Conservation (phyloP, 2,113 vertebrate genomes). For the Lucifuga dentata region DNA sequence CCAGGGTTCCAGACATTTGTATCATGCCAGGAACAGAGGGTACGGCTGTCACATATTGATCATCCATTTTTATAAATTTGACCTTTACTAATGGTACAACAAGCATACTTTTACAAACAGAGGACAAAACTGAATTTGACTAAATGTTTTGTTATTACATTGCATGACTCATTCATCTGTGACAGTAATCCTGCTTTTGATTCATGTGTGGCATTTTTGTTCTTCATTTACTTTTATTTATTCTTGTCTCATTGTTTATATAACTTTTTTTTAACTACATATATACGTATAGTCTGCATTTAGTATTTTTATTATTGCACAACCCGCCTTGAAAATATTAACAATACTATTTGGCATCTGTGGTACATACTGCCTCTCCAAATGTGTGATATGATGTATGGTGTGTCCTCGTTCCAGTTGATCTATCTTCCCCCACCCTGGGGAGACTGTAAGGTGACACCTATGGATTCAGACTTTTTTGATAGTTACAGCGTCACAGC, state of each 20-base stretch:
- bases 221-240: slow-evolving; percentile 7
- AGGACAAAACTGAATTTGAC: accelerated
- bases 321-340: too few relatives aligned
- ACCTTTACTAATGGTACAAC: too few relatives aligned
- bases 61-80: too few relatives aligned
- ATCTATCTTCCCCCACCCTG: slow-evolving; percentile 96
- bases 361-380: neutral
- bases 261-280: too few relatives aligned
- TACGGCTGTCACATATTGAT: slow-evolving; percentile 57
- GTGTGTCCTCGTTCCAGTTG: slow-evolving; percentile 81
- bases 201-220: neutral
- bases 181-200: too few relatives aligned
- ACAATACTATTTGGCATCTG: neutral
- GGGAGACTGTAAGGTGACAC: slow-evolving; percentile 94
- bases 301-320: too few relatives aligned
- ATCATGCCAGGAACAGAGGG: slow-evolving; percentile 97
- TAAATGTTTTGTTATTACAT: slow-evolving; percentile 1
- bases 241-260: neutral
- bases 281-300: too few relatives aligned
- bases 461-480: slow-evolving; percentile 94
- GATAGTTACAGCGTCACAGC: slow-evolving; percentile 97
- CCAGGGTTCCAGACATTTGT: slow-evolving; percentile 99
- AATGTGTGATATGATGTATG: slow-evolving; percentile 20
- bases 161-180: neutral
- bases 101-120: neutral